A percentile compares a stretch with the other conserved stretches of the same genome.
These are phyloP conservation scores for Baccha elongata DNA, from an alignment of 2,888 invertebrate species.

Conservation along the genomic window DNA sequence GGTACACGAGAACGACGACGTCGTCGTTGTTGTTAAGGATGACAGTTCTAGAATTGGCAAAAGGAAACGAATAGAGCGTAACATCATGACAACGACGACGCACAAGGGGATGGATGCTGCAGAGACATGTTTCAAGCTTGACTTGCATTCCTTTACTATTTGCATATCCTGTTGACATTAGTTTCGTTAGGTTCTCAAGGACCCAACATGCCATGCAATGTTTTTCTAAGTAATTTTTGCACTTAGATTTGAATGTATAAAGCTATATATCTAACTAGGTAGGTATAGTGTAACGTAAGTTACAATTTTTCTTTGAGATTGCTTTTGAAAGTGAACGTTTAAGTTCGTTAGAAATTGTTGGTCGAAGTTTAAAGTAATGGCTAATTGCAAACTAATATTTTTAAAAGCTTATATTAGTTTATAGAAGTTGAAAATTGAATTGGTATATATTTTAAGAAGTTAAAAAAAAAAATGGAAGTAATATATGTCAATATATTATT, in stretches of 20 bases:
- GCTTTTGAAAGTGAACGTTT: background rate
- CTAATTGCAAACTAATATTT: background rate
- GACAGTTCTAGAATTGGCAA: slow-evolving; percentile 67
- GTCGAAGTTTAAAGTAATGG: background rate
- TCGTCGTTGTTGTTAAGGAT: slow-evolving; percentile 34
- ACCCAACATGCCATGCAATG: slow-evolving; percentile 3
- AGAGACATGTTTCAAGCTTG: slow-evolving; percentile 47
- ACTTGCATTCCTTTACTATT: slow-evolving; percentile 66
- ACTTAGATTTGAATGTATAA: slow-evolving; percentile 5
- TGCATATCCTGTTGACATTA: slow-evolving; percentile 72
- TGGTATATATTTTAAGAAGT: no score
- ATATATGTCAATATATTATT: no score
- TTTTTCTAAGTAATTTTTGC: slow-evolving; percentile 37
- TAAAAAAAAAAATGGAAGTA: no score
- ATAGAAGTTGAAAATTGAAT: no score
- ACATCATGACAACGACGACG: slow-evolving; percentile 45
- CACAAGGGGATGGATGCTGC: slow-evolving; percentile 14
- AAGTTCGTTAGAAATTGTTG: background rate
- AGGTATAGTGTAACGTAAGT: slow-evolving; percentile 3
- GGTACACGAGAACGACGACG: no score
- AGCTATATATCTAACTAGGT: no score
- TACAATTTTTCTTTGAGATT: slow-evolving; percentile 7
- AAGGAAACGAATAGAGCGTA: slow-evolving; percentile 72
- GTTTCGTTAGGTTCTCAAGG: slow-evolving; percentile 59
- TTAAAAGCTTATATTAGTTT: no score